A percentile compares a stretch with the other conserved stretches of the same genome.
These are phyloP conservation scores for Drosophila eugracilis DNA, from an alignment of 1,140 invertebrate genomes.

Conservation along the genomic window DNA sequence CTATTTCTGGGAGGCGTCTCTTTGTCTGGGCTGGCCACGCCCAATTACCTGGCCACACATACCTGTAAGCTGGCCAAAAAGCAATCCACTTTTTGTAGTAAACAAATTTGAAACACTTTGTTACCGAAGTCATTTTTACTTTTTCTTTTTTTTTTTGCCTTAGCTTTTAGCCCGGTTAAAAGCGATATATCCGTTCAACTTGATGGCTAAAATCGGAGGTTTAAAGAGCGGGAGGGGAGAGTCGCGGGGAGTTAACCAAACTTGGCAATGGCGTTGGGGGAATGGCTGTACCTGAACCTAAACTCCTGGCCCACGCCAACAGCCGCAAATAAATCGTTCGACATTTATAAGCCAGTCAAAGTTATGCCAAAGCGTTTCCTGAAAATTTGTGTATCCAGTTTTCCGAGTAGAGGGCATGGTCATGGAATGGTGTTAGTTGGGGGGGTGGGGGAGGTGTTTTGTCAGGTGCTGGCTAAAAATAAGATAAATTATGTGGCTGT, in stretches of 20 bases:
- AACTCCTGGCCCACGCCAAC: slow-evolving; percentile 24
- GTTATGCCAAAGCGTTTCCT: slow-evolving; percentile 74
- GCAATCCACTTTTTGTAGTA: slow-evolving; percentile 73
- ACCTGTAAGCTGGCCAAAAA: slow-evolving; percentile 58
- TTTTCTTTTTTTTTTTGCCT: background rate
- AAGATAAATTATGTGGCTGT: slow-evolving; percentile 81
- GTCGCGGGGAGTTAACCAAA: slow-evolving; percentile 17
- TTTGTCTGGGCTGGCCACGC: slow-evolving; percentile 42
- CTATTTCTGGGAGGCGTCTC: background rate
- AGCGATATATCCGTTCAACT: slow-evolving; percentile 35
- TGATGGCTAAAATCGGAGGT: slow-evolving; percentile 1
- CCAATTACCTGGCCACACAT: slow-evolving; percentile 58
- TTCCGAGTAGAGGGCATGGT: background rate
- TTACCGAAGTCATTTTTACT: slow-evolving; percentile 65
- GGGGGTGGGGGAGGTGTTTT: slow-evolving; percentile 20
- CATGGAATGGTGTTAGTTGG: background rate
- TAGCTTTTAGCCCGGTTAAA: slow-evolving; percentile 20
- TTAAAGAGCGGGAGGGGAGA: background rate
- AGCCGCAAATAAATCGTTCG: slow-evolving; percentile 81
- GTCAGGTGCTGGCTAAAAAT: slow-evolving; percentile 66
- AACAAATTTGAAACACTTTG: slow-evolving; percentile 82
- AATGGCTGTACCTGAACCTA: slow-evolving; percentile 14
- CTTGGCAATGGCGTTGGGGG: slow-evolving; percentile 5
- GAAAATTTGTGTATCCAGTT: slow-evolving; percentile 54
- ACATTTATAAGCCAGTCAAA: slow-evolving; percentile 83